Evolutionary conservation across 2,888 invertebrate genomes (phyloP), one percentile per base, ranked within the genome.

Genomic region (Tetragonula carbonaria): DNA sequence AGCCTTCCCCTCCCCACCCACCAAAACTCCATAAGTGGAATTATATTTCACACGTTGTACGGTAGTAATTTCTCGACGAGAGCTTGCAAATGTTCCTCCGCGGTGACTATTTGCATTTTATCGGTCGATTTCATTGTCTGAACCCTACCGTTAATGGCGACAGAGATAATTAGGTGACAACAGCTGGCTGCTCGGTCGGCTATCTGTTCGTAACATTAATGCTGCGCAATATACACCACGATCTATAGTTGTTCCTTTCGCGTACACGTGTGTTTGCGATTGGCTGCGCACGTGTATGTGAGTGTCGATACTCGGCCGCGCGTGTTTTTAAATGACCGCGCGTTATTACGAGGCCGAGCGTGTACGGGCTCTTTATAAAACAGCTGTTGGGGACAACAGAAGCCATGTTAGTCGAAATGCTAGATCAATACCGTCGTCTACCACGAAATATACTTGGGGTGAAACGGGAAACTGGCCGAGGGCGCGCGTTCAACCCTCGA

Each of bases 301-400:
- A 45, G 70, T 62, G 72, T 74, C 28, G 8, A 33, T 13, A 63
- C 67, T 33, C 33, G 57, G 68, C 33, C 70, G 77, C 80, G 85
- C 85, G 88, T 84, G 86, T 85, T 85, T 90, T 90, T 90, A 90
- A 89, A 90, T 87, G 86, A 62, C 84, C 86, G 75, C 66, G 78
- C 66, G 78, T 71, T 70, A 85, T 85, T 84, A 87, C 71, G 67
- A 73, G 74, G 74, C 45, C 80, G 75, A 77, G 62, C 71, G 75
- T 82, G 75, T 80, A 86, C 76, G 90, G 86, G 88, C 86, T 87
- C 88, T 85, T 88, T 87, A 70, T 85, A 80, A 87, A 91, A 91
- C 91, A 91, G 91, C 91, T 91, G 91, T 91, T 91, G 87, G 81
- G 86, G 74, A 82, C 84, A 82, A 83, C 83, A 87, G 90, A 90